Percentiles rank a stretch among this genome's conserved stretches.
Evolutionary conservation across 2,888 invertebrate species (phyloP).

Genomic region (Galerucella pusilla): DNA sequence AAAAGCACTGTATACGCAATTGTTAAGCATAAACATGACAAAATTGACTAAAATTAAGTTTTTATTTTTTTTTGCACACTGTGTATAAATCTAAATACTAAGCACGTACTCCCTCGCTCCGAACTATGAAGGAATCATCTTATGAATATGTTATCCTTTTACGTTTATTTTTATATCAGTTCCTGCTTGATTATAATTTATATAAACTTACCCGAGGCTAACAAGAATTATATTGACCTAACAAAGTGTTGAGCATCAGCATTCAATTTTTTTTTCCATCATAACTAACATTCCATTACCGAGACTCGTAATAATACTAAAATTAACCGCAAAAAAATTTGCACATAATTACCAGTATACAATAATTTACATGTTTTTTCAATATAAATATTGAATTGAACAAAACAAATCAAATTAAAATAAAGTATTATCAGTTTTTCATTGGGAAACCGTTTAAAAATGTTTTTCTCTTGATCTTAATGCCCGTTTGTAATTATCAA

Average conservation of each 20-base stretch:
- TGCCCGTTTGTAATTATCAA: too few relatives aligned
- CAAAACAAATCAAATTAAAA: too few relatives aligned
- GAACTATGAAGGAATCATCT: constrained; percentile 20
- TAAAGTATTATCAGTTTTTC: too few relatives aligned
- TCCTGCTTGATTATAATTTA: constrained; percentile 40
- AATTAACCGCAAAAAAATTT: background rate
- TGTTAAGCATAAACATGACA: too few relatives aligned
- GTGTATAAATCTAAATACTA: background rate
- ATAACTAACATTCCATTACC: background rate
- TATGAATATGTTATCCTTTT: constrained; percentile 35
- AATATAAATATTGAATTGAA: background rate
- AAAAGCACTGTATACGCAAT: too few relatives aligned
- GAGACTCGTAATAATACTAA: background rate
- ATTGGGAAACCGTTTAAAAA: too few relatives aligned
- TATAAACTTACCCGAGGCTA: constrained; percentile 11
- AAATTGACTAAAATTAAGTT: background rate
- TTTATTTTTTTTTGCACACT: constrained; percentile 20
- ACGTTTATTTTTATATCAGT: constrained; percentile 40
- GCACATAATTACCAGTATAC: background rate
- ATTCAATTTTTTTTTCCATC: background rate
- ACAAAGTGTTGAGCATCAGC: constrained; percentile 18
- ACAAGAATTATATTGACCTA: constrained; percentile 27
- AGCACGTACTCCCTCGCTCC: constrained; percentile 4
- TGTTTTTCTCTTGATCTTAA: too few relatives aligned
- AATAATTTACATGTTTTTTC: background rate